These are phyloP conservation scores for Crypturellus undulatus DNA, from an alignment of 2,113 vertebrate genomes.

Conservation along the genomic window DNA sequence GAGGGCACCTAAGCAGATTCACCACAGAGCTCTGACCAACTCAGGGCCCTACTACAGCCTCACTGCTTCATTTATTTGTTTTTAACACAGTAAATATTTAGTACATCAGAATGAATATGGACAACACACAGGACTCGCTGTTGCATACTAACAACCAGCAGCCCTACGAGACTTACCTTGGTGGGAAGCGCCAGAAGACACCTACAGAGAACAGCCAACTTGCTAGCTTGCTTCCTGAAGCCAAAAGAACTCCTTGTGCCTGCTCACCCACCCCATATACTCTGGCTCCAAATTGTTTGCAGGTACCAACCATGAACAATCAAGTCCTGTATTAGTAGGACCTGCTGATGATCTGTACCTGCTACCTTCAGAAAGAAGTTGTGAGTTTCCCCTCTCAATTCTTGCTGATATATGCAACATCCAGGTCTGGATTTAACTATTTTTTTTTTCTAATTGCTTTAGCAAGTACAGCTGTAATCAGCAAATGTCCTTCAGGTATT, in stretches of 20 bases:
- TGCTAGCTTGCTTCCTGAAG: not conserved
- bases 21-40: not conserved
- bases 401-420: not conserved
- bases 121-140: accelerated
- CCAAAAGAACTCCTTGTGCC: not conserved
- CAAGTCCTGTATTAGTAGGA: not conserved
- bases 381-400: not conserved
- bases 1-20: accelerated
- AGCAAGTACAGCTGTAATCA: not conserved
- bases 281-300: not conserved
- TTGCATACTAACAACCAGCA: accelerated
- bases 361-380: no score
- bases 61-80: accelerated
- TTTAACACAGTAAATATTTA: accelerated
- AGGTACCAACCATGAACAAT: not conserved
- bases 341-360: not conserved
- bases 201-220: not conserved
- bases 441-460: not conserved
- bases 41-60: accelerated
- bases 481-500: not conserved
- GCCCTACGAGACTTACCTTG: accelerated
- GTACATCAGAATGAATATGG: accelerated
- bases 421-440: accelerated
- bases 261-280: not conserved
- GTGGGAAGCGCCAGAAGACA: accelerated